Percentiles rank a stretch among this genome's conserved stretches.
Evolutionary conservation across 2,888 invertebrate genomes (phyloP).

Genomic region (Caenorhabditis panamensis): DNA sequence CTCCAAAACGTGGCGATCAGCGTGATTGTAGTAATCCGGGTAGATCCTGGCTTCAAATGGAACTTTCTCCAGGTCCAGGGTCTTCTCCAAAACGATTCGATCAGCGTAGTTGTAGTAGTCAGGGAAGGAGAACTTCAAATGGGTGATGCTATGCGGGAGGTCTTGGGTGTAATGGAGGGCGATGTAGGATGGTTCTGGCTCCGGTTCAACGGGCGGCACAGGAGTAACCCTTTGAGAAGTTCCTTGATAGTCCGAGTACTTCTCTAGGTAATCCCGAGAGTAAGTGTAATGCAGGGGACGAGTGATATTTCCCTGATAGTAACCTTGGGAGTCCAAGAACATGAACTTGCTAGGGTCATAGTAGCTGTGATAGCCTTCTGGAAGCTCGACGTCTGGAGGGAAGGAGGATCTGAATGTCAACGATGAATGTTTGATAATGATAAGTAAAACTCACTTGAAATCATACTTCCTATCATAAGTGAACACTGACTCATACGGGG

Average conservation of each 20-base stretch:
- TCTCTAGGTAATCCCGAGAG: conserved; percentile 40
- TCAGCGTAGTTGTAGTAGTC: conserved; percentile 33
- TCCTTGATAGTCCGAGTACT: conserved; percentile 49
- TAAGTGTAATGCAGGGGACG: conserved; percentile 48
- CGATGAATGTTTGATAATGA: too few relatives aligned
- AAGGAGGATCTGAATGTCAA: conserved; percentile 27
- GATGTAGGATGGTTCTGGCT: conserved; percentile 38
- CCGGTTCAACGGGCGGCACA: conserved; percentile 24
- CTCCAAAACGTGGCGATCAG: background rate
- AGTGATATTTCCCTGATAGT: conserved; percentile 46
- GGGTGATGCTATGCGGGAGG: conserved; percentile 16
- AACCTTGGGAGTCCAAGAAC: conserved; percentile 30
- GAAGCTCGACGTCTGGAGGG: conserved; percentile 51
- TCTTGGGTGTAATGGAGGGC: conserved; percentile 21
- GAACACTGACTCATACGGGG: conserved; percentile 9
- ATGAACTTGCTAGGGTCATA: conserved; percentile 46
- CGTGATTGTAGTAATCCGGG: conserved; percentile 40
- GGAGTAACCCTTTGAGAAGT: conserved; percentile 20
- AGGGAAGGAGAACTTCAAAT: conserved; percentile 16
- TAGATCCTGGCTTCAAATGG: background rate
- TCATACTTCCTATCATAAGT: conserved; percentile 49
- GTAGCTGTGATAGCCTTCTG: conserved; percentile 57
- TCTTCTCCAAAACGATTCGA: conserved; percentile 15
- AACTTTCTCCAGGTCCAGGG: conserved; percentile 17
- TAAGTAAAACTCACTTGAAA: conserved; percentile 29